Percentiles rank a stretch among this genome's conserved stretches.
These are phyloP conservation scores for Drosophila lacicola DNA, from an alignment of 2,888 invertebrate species.

Conservation along the genomic window DNA sequence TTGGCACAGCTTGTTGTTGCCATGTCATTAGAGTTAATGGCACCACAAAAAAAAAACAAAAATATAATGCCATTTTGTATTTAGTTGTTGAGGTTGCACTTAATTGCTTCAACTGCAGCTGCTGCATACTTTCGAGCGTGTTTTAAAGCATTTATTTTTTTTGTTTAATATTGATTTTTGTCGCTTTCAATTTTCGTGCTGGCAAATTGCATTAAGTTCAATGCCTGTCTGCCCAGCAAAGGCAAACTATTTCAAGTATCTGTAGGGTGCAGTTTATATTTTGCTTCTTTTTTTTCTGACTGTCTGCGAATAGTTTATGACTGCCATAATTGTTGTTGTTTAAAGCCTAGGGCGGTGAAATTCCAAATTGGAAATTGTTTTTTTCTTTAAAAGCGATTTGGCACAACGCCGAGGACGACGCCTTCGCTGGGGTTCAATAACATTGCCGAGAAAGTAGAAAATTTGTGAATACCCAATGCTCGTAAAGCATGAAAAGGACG, in stretches of 20 bases:
- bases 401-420: constrained; percentile 53
- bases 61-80: constrained; percentile 27
- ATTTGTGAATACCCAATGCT: constrained; percentile 39
- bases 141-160: constrained; percentile 45
- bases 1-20: constrained; percentile 32
- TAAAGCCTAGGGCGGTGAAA: constrained; percentile 30
- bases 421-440: constrained; percentile 63
- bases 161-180: constrained; percentile 43
- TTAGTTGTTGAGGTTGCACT: constrained; percentile 45
- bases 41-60: constrained; percentile 8
- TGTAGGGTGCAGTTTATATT: constrained; percentile 37
- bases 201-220: constrained; percentile 52
- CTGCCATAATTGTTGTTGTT: constrained; percentile 26
- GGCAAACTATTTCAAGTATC: constrained; percentile 56
- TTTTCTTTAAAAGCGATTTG: constrained; percentile 65
- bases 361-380: constrained; percentile 56
- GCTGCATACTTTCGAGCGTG: constrained; percentile 41
- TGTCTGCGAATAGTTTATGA: constrained; percentile 63
- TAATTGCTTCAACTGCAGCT: constrained; percentile 49
- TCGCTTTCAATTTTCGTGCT: constrained; percentile 34
- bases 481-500: constrained; percentile 68
- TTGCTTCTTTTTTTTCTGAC: constrained; percentile 17
- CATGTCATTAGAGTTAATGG: constrained; percentile 53
- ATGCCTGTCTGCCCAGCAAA: constrained; percentile 37
- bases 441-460: constrained; percentile 41